Evolutionary conservation across 2,797 vertebrate genomes (phyloP).

Genomic region (Anas bernieri): DNA sequence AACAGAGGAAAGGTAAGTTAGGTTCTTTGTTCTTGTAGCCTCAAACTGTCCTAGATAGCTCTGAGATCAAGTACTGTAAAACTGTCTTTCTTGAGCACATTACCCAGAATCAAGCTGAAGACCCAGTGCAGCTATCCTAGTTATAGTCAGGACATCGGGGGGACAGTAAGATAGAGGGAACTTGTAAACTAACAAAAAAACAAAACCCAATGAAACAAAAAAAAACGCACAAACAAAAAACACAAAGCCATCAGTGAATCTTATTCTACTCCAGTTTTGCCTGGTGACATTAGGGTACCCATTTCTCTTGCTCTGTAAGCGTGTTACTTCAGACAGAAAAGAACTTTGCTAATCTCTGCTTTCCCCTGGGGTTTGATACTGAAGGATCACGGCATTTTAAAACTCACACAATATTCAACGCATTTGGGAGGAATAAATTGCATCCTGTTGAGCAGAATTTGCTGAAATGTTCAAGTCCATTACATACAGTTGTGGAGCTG

Average conservation of each 20-base stretch:
- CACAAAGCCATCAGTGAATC: background rate
- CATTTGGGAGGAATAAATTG: background rate
- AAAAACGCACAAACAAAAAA: background rate
- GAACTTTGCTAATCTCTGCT: background rate
- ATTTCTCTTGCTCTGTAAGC: background rate
- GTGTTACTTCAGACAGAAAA: background rate
- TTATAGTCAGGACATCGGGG: background rate
- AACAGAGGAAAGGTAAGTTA: constrained; percentile 91
- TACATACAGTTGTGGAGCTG: background rate
- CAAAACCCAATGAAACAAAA: too few relatives aligned
- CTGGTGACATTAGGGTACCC: background rate
- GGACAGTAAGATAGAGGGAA: background rate
- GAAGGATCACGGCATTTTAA: background rate
- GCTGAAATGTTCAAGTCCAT: background rate
- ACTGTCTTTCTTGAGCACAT: background rate
- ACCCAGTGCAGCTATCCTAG: fast-evolving
- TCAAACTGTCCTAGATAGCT: background rate
- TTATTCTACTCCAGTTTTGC: background rate
- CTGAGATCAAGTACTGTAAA: background rate
- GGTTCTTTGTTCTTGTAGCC: background rate
- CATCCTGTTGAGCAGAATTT: background rate
- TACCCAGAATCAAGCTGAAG: background rate
- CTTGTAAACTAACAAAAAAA: background rate
- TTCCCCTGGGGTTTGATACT: background rate
- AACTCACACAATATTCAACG: background rate